phyloP scores from a whole-genome alignment of 1,140 invertebrate species.

The Antheraea mylitta region DNA sequence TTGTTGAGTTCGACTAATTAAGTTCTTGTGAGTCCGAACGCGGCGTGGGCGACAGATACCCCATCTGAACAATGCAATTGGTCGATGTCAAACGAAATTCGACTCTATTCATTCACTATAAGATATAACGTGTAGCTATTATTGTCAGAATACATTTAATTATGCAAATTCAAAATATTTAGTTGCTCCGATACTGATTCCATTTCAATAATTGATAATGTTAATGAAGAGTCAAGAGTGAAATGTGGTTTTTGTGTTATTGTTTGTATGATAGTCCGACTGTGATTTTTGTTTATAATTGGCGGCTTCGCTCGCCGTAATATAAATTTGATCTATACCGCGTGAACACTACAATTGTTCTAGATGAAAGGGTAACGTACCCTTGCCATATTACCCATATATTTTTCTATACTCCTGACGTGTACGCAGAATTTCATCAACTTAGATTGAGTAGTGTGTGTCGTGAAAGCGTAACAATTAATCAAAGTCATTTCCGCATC shows the following conservation, averaged over 20 bases:
- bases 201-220: constrained; percentile 60
- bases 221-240: constrained; percentile 46
- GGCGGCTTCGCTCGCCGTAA: no score
- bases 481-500: no score
- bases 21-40: constrained; percentile 58
- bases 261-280: background rate
- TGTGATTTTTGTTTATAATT: background rate
- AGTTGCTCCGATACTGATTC: constrained; percentile 32
- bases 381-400: no score
- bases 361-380: no score
- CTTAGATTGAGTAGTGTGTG: no score
- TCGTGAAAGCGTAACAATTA: no score
- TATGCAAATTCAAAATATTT: constrained; percentile 44
- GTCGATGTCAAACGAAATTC: constrained; percentile 15
- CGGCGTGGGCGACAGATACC: constrained; percentile 44
- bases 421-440: no score
- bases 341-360: no score
- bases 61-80: constrained; percentile 37
- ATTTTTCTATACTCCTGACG: no score
- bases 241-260: constrained; percentile 25
- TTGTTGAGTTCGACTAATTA: constrained; percentile 64
- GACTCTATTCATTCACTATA: constrained; percentile 16
- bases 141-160: constrained; percentile 21
- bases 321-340: no score
- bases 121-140: constrained; percentile 2